Base-by-base conservation (phyloP, 2,888 invertebrate species). In the Mythimna impura region DNA sequence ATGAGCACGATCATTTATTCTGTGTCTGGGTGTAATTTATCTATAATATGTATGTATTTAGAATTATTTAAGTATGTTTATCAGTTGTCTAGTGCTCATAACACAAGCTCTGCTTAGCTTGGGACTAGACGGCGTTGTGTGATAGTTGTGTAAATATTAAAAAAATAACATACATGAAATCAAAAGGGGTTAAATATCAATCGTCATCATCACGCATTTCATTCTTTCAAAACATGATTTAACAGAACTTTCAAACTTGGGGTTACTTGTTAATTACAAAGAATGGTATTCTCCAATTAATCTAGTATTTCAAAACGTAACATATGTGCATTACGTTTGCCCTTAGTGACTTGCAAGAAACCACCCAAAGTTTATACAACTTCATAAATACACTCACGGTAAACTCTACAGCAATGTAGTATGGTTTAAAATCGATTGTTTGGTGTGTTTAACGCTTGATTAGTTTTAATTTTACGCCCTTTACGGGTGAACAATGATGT, bases 401-500 rank as follows among this genome's bases (percentile, higher is more conserved):
- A 25, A 9, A 17, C 47, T 47, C 22, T 61, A 65, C 66, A 5
- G 0, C 36, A 0, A 47, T 0, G 0, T 0, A 0, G 3, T 71
- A 84, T 43, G 43, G 85, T 68, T 63, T 0, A 68, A 66, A 67
- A 57, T 84, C 1, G 6, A 34, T 8, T 67, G 71, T 80, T 66
- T 68, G 63, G 54, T 78, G 62, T 65, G 64, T 76, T 79, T 17
- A 52, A 86, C 76, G 85, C 75, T 71, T 88, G 88, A 90, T 91
- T 88, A 88, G 85, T 89, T 90, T 90, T 89, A 87, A 89, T 88
- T 88, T 87, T 83, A 87, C 89, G 90, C 91, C 92, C 90, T 90
- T 92, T 91, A 89, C 86, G 93, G 92, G 92, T 94, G 94, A 93
- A 93, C 91, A 92, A 90, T 88, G 87, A 83, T 79, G 90, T 92